These are phyloP conservation scores for Aricia agestis DNA, from an alignment of 1,140 invertebrate genomes.

Conservation along the genomic window DNA sequence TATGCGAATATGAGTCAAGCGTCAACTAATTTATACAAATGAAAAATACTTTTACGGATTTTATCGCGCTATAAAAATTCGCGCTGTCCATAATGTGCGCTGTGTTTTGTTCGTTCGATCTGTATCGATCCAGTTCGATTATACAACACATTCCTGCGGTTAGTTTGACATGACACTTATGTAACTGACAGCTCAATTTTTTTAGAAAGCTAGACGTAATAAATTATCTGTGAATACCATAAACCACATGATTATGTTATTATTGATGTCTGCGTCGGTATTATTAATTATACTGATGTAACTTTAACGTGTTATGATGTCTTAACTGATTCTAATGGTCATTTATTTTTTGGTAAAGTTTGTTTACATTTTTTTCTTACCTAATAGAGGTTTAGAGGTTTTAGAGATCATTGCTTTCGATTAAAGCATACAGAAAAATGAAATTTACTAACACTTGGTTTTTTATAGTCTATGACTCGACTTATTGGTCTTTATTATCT, in stretches of 20 bases:
- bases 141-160: constrained; percentile 6
- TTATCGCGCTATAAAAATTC: too few species aligned
- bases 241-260: background rate
- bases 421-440: too few species aligned
- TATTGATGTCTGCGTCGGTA: background rate
- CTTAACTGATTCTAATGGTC: background rate
- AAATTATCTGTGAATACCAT: background rate
- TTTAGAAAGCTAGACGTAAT: constrained; percentile 12
- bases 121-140: constrained; percentile 9
- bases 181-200: constrained; percentile 6
- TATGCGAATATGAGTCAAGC: too few species aligned
- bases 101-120: background rate
- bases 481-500: too few species aligned
- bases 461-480: too few species aligned
- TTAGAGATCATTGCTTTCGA: too few species aligned
- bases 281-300: background rate
- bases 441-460: too few species aligned
- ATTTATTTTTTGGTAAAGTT: background rate
- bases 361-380: background rate
- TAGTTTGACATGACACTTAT: constrained; percentile 12
- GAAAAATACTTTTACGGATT: too few species aligned
- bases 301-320: background rate
- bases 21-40: too few species aligned
- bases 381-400: background rate
- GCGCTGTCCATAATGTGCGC: background rate